phyloP scores from a whole-genome alignment of 2,113 vertebrate species.

The Gopherus evgoodei region DNA sequence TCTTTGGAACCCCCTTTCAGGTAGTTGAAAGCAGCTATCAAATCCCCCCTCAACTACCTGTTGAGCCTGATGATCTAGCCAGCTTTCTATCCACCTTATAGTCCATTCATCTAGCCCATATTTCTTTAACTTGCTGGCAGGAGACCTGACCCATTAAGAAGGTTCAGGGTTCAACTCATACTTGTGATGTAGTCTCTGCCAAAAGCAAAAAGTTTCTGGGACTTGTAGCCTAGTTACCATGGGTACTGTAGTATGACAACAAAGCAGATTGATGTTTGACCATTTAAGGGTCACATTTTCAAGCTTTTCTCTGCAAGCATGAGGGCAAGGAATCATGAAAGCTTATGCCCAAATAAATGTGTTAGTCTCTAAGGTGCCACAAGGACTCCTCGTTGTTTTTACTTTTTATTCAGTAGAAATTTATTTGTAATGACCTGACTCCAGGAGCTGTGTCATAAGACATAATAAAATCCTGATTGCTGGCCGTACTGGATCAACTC shows the following conservation, averaged over 20 bases:
- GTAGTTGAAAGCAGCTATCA: no score
- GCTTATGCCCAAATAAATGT: no score
- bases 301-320: background rate
- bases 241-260: background rate
- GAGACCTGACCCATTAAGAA: background rate
- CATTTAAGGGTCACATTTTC: background rate
- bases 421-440: background rate
- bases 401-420: no score
- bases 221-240: background rate
- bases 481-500: background rate
- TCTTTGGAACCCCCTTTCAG: no score
- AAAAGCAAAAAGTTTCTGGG: background rate
- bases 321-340: background rate
- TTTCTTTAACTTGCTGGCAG: background rate
- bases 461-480: background rate
- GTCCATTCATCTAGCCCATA: no score
- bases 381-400: no score
- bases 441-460: background rate
- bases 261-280: background rate
- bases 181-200: background rate
- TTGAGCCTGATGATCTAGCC: no score
- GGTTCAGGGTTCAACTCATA: background rate
- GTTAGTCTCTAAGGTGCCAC: no score
- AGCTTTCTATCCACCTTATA: no score
- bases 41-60: no score